These are phyloP conservation scores for Catonia carolina DNA, from an alignment of 2,888 invertebrate genomes.

Conservation along the genomic window DNA sequence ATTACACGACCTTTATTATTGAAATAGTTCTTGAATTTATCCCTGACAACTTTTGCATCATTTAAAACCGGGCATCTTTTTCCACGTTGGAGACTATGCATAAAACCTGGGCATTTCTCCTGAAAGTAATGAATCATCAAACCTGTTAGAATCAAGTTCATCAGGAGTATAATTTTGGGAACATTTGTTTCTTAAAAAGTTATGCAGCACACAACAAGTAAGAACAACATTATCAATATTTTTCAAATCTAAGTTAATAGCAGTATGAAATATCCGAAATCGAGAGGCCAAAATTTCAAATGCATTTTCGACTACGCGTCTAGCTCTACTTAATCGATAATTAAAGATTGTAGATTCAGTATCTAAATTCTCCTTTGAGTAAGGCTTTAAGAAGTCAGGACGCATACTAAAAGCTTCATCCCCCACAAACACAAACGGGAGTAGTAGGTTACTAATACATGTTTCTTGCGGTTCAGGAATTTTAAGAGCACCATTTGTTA, in stretches of 20 bases:
- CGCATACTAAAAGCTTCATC: slow-evolving; percentile 23
- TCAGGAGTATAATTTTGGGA: slow-evolving; percentile 14
- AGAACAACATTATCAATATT: slow-evolving; percentile 22
- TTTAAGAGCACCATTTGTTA: slow-evolving; percentile 11
- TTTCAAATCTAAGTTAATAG: slow-evolving; percentile 18
- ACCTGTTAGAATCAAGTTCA: slow-evolving; percentile 21
- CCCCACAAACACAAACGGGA: slow-evolving; percentile 23
- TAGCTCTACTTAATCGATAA: slow-evolving; percentile 20
- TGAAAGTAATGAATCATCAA: slow-evolving; percentile 17
- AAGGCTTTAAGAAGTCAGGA: slow-evolving; percentile 21
- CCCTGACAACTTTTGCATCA: slow-evolving; percentile 20
- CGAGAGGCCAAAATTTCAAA: slow-evolving; percentile 21
- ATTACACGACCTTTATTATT: slow-evolving; percentile 25
- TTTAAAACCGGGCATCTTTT: slow-evolving; percentile 22
- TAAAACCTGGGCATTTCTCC: slow-evolving; percentile 22
- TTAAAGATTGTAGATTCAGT: slow-evolving; percentile 20
- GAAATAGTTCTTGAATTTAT: slow-evolving; percentile 26
- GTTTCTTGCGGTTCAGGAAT: slow-evolving; percentile 20
- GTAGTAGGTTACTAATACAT: slow-evolving; percentile 26
- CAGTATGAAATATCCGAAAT: slow-evolving; percentile 22
- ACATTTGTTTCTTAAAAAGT: slow-evolving; percentile 21
- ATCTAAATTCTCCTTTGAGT: slow-evolving; percentile 14
- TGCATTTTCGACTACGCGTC: slow-evolving; percentile 17
- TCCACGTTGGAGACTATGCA: slow-evolving; percentile 23
- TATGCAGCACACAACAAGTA: slow-evolving; percentile 22